Percentiles rank a stretch among this genome's conserved stretches.
These are phyloP conservation scores for Empidonax traillii DNA, from an alignment of 2,113 vertebrate species.

Conservation along the genomic window DNA sequence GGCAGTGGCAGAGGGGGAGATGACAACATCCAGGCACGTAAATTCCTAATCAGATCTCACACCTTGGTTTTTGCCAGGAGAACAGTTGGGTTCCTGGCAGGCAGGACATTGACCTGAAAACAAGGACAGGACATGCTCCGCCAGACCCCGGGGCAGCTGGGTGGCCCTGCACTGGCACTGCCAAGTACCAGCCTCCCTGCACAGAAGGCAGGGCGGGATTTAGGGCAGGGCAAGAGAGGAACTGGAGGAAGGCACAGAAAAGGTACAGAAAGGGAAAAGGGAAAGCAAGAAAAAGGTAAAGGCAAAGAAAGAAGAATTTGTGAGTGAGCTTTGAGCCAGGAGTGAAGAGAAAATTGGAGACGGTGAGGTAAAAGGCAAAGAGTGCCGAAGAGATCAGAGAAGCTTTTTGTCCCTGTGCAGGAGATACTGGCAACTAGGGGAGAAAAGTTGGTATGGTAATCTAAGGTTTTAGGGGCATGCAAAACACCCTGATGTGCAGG, in stretches of 20 bases:
- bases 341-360: neutral
- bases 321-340: neutral
- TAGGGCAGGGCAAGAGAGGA: neutral
- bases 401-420: neutral
- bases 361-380: neutral
- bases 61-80: neutral
- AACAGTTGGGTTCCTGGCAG: slow-evolving; percentile 40
- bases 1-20: neutral
- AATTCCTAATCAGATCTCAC: neutral
- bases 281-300: neutral
- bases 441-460: neutral
- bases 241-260: neutral
- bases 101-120: neutral
- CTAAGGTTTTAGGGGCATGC: neutral
- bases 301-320: neutral
- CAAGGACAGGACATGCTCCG: neutral
- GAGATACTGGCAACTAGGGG: neutral
- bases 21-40: neutral
- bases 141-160: neutral
- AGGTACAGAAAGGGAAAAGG: neutral
- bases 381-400: neutral
- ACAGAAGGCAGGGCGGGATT: neutral
- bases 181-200: neutral
- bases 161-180: neutral
- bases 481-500: neutral